Percentiles rank a stretch among this genome's conserved stretches.
These are phyloP conservation scores for Otolemur crassicaudatus DNA, from an alignment of 2,797 vertebrate species.

Conservation along the genomic window DNA sequence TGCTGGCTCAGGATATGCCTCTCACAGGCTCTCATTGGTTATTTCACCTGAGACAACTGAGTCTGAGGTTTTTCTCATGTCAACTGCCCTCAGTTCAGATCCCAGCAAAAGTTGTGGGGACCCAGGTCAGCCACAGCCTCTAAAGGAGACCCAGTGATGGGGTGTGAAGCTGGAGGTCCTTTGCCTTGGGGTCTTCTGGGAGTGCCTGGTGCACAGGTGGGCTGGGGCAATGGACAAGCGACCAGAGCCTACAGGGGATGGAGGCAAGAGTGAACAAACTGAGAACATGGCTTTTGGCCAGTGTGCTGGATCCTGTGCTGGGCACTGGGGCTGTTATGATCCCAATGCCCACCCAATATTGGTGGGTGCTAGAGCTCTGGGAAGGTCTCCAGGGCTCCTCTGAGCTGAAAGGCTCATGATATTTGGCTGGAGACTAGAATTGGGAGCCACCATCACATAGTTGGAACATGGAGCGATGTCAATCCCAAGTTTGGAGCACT, in stretches of 20 bases:
- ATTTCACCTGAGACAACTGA: too few relatives aligned
- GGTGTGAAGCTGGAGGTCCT: neutral
- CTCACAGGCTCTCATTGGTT: too few relatives aligned
- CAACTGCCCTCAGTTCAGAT: too few relatives aligned
- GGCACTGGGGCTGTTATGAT: too few relatives aligned
- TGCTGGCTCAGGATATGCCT: too few relatives aligned
- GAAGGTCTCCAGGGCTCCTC: neutral
- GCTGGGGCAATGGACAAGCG: neutral
- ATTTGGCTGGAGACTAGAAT: neutral
- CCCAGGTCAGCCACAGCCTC: too few relatives aligned
- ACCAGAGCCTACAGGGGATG: accelerated
- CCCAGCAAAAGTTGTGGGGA: too few relatives aligned
- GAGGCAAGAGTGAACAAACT: neutral
- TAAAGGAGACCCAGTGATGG: accelerated
- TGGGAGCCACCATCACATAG: neutral
- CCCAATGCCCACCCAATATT: neutral
- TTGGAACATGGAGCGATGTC: neutral
- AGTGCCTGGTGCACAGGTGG: neutral
- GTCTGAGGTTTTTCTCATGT: too few relatives aligned
- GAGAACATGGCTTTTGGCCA: neutral
- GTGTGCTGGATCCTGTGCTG: too few relatives aligned
- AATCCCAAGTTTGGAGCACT: neutral
- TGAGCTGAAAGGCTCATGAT: neutral
- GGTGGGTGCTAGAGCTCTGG: neutral
- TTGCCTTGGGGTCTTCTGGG: neutral